These are phyloP conservation scores for Neodiprion virginianus DNA, from an alignment of 1,140 invertebrate genomes.

Conservation along the genomic window DNA sequence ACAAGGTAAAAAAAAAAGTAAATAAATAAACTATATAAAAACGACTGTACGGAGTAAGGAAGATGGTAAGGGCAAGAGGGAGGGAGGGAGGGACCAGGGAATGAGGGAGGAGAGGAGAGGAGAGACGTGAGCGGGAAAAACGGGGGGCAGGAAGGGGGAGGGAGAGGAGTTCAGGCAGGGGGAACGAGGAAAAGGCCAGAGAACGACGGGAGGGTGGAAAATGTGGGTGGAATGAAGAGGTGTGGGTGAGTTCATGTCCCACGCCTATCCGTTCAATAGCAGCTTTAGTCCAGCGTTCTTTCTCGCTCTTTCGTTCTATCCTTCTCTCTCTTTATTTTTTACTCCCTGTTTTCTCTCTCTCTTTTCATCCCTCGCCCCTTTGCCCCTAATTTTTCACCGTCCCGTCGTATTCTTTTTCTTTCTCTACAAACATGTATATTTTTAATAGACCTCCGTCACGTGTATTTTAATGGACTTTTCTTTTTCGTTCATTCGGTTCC, in stretches of 20 bases:
- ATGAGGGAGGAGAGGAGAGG: constrained; percentile 13
- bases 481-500: no score
- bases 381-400: constrained; percentile 21
- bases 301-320: constrained; percentile 17
- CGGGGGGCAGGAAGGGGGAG: constrained; percentile 27
- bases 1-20: not conserved
- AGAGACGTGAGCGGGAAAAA: constrained; percentile 18
- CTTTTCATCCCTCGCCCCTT: constrained; percentile 16
- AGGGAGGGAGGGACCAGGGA: constrained; percentile 15
- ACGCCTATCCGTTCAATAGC: constrained; percentile 60
- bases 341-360: constrained; percentile 7
- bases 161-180: constrained; percentile 24
- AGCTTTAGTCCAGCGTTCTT: constrained; percentile 48
- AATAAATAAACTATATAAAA: no score
- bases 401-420: no score
- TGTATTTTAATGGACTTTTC: no score
- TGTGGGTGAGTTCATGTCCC: constrained; percentile 44
- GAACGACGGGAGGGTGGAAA: constrained; percentile 30
- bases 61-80: constrained; percentile 13
- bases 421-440: no score
- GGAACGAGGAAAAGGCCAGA: constrained; percentile 43
- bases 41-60: constrained; percentile 19
- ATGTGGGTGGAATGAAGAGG: constrained; percentile 35
- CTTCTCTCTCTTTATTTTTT: constrained; percentile 18
- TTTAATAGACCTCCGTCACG: no score